Evolutionary conservation across 2,888 invertebrate genomes (phyloP).

Genomic region (Platycheirus albimanus): DNA sequence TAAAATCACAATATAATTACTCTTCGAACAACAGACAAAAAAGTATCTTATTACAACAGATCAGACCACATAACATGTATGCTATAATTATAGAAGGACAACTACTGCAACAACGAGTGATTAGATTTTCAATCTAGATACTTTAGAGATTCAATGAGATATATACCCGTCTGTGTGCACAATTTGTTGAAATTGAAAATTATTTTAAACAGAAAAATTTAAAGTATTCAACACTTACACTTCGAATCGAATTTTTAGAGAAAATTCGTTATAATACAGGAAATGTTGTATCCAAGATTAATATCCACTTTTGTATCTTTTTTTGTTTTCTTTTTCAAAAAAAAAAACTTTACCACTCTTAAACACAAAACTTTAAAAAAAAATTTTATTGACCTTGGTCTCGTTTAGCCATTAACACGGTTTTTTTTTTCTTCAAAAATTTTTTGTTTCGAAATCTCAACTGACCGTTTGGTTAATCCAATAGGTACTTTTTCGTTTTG

Average conservation of each 20-base stretch:
- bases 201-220: background rate
- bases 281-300: slow-evolving; percentile 51
- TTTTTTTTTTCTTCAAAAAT: slow-evolving; percentile 9
- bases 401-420: slow-evolving; percentile 67
- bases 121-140: slow-evolving; percentile 16
- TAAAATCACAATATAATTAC: slow-evolving; percentile 24
- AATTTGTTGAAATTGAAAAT: slow-evolving; percentile 33
- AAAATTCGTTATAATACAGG: slow-evolving; percentile 37
- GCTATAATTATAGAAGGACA: slow-evolving; percentile 9
- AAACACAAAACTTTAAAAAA: slow-evolving; percentile 3
- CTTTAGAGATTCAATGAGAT: background rate
- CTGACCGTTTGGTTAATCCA: slow-evolving; percentile 36
- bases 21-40: slow-evolving; percentile 1
- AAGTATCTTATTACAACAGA: background rate
- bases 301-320: slow-evolving; percentile 38
- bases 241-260: slow-evolving; percentile 29
- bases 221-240: slow-evolving; percentile 48
- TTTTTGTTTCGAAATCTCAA: slow-evolving; percentile 28
- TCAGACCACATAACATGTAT: slow-evolving; percentile 1
- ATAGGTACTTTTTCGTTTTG: slow-evolving; percentile 27
- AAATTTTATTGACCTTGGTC: slow-evolving; percentile 66
- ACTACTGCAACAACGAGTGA: slow-evolving; percentile 2
- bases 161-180: slow-evolving; percentile 43
- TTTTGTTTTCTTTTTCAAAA: background rate
- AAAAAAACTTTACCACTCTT: slow-evolving; percentile 16